A percentile compares a stretch with the other conserved stretches of the same genome.
Conservation (phyloP, 1,140 invertebrate species). For the Cecropterus lyciades region DNA sequence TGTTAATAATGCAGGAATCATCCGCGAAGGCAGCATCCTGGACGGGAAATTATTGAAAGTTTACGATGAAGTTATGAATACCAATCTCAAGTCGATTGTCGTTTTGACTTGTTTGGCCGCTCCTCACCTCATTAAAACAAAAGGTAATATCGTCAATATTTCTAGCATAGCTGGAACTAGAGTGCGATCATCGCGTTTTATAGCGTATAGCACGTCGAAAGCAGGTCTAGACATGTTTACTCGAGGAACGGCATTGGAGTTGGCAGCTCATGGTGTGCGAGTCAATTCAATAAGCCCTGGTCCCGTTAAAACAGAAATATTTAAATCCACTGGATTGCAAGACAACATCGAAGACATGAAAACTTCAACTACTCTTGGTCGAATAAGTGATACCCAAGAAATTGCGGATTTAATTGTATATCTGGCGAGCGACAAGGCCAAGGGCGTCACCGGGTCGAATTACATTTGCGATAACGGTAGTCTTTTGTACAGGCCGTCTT, state of each 20-base stretch:
- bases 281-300: conserved; percentile 92
- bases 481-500: not conserved
- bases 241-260: conserved; percentile 87
- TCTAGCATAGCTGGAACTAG: conserved; percentile 90
- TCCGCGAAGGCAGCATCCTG: conserved; percentile 83
- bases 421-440: not conserved
- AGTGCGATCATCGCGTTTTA: conserved; percentile 81
- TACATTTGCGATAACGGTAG: not conserved
- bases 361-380: not conserved
- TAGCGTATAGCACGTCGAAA: conserved; percentile 92
- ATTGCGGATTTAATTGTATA: not conserved
- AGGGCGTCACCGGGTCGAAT: not conserved
- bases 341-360: not conserved
- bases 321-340: conserved; percentile 62
- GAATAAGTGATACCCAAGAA: not conserved
- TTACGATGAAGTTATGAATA: conserved; percentile 88
- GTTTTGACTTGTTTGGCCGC: conserved; percentile 89
- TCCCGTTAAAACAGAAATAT: conserved; percentile 88
- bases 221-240: conserved; percentile 92
- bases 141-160: conserved; percentile 92
- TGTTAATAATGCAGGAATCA: conserved; percentile 91
- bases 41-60: conserved; percentile 86
- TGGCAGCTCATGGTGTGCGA: conserved; percentile 87
- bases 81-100: conserved; percentile 89
- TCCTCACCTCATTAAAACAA: conserved; percentile 88